Base-by-base conservation (phyloP, 92 coral and sea anemone genomes). In the Blastomussa wellsi region DNA sequence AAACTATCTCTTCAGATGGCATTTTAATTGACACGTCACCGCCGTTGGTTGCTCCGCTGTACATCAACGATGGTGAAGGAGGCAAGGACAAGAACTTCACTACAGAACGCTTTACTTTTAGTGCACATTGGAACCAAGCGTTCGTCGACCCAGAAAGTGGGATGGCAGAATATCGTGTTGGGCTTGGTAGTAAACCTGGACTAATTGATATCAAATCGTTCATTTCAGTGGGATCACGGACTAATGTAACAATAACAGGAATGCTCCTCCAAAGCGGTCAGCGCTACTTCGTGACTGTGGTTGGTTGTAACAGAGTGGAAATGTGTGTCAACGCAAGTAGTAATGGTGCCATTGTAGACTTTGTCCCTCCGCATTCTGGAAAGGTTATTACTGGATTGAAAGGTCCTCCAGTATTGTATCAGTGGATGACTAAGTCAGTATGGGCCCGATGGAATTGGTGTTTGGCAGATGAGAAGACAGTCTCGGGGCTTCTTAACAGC, bases 371-470 rank as follows among this genome's bases (percentile, higher is more conserved):
- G 7, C 98, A 96, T 79, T 53, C 94, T 74, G 98, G 98, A 28
- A 80, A 62, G 75, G 89, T 96, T 35, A 65, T 91, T 7, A 92
- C 97, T 29, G 98, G 98, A 51, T 84, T 85, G 53, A 68, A 79
- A 64, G 98, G 98, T 3, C 91, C 96, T 26, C 95, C 96, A 9
- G 79, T 89, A 26, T 76, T 86, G 51, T 95, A 90, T 72, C 97
- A 95, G 89, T 92, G 97, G 94, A 81, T 96, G 8, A 91, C 92
- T 71, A 94, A 92, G 72, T 90, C 98, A 49, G 93, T 93, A 10
- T 96, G 98, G 98, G 98, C 98, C 3, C 92, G 98, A 72, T 96
- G 98, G 98, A 86, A 95, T 39, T 96, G 98, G 98, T 96, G 98
- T 81, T 81, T 82, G 48, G 94, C 87, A 0, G 98, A 96, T 68